These are phyloP conservation scores for Halictus rubicundus DNA, from an alignment of 1,140 invertebrate species.

Conservation along the genomic window DNA sequence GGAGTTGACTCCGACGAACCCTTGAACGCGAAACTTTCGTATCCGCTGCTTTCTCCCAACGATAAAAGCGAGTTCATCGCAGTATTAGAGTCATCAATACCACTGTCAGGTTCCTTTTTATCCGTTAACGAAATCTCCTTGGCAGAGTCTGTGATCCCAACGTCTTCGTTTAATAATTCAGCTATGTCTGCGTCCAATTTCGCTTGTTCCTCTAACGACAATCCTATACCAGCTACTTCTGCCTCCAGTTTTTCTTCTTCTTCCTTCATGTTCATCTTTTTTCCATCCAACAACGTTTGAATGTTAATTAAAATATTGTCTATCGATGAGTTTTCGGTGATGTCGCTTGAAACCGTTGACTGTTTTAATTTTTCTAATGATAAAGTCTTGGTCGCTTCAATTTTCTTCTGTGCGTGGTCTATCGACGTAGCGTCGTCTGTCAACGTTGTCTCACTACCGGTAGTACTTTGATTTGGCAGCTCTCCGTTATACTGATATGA, in stretches of 20 bases:
- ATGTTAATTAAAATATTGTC: conserved; percentile 71
- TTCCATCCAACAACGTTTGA: conserved; percentile 62
- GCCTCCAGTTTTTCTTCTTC: conserved; percentile 25
- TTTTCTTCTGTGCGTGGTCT: conserved; percentile 39
- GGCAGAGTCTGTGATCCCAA: conserved; percentile 32
- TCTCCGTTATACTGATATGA: conserved; percentile 87
- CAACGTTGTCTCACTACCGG: conserved; percentile 53
- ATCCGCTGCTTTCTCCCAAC: conserved; percentile 90
- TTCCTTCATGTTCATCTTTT: conserved; percentile 34
- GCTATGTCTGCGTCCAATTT: conserved; percentile 76
- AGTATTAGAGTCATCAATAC: conserved; percentile 66
- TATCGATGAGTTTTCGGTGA: conserved; percentile 56
- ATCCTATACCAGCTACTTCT: background rate
- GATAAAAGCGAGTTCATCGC: conserved; percentile 82
- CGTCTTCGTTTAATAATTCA: conserved; percentile 73
- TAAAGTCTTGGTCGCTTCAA: conserved; percentile 14
- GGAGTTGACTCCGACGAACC: conserved; percentile 76
- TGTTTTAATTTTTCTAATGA: conserved; percentile 35
- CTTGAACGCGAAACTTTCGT: conserved; percentile 89
- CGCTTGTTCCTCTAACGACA: conserved; percentile 70
- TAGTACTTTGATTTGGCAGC: conserved; percentile 67
- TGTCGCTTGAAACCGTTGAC: conserved; percentile 16
- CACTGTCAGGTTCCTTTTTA: conserved; percentile 64
- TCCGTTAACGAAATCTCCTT: conserved; percentile 43
- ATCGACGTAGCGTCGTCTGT: conserved; percentile 40